Evolutionary conservation across 2,888 invertebrate species (phyloP), one percentile per base, ranked within the genome.

Genomic region (Gasteruption jaculator): DNA sequence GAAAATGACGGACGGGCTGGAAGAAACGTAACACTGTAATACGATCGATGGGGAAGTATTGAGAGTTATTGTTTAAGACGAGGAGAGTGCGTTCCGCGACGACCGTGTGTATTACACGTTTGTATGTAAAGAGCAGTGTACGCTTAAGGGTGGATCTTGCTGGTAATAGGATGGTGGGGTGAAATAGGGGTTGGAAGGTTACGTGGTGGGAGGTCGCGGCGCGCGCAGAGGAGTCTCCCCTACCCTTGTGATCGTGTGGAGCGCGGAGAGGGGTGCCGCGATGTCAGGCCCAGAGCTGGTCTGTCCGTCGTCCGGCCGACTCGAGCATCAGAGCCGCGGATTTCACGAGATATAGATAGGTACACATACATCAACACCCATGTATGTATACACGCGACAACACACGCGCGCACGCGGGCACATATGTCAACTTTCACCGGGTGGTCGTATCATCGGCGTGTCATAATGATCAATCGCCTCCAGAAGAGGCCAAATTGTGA

Each of bases 291-390:
- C 65, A 66, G 65, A 67, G 65, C 65, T 65, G 67, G 63, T 65
- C 63, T 67, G 67, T 68, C 67, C 65, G 68, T 62, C 66, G 68
- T 68, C 65, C 68, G 66, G 67, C 67, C 65, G 66, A 66, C 66
- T 65, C 61, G 63, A 63, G 61, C 57, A 58, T 54, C 53, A 46
- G 60, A 63, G 58, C 58, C 60, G 63, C 59, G 63, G 53, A 61
- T 58, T 51, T 62, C 60, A 61, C 52, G 56, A 58, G 55, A 54
- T 53, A 52, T 50, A 49, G 41, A 46, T 41, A 58, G 55, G 53
- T 53, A 52, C 50, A 49, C 41, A 46, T 41, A 24, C 43, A 48
- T 52, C 42, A 40, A 48, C 43, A 49, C 43, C 39, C 19, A 44
- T 33, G 44, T 29, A 48, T 45, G 44, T 25, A 42, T 30, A 38